Evolutionary conservation across 1,140 invertebrate species (phyloP).

Genomic region (Ylistrum balloti): DNA sequence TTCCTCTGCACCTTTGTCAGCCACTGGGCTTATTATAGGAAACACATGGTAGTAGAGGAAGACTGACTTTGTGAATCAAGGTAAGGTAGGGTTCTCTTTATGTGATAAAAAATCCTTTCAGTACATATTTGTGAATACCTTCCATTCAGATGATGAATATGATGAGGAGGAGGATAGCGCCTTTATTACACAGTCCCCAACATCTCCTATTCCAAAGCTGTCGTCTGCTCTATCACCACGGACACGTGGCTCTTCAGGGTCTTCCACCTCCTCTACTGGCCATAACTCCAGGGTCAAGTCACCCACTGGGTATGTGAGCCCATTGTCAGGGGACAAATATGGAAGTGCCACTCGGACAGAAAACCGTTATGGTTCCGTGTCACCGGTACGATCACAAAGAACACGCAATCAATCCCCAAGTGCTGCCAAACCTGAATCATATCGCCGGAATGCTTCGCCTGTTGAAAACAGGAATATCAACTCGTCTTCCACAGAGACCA

Average conservation of each 20-base stretch:
- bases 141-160: slow-evolving; percentile 44
- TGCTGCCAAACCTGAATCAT: background rate
- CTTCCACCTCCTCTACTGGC: background rate
- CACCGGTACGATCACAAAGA: background rate
- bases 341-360: background rate
- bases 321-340: background rate
- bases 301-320: background rate
- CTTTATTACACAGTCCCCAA: slow-evolving; percentile 1
- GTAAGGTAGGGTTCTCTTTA: too few species aligned
- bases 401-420: background rate
- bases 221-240: background rate
- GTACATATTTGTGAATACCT: background rate
- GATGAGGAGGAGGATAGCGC: slow-evolving; percentile 53
- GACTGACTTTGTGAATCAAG: too few species aligned
- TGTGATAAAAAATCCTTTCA: too few species aligned
- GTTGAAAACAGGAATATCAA: slow-evolving; percentile 31
- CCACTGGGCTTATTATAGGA: too few species aligned
- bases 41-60: too few species aligned
- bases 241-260: background rate
- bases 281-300: background rate
- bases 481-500: background rate
- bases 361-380: background rate
- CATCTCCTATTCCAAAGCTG: background rate
- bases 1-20: too few species aligned
- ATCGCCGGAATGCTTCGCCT: slow-evolving; percentile 7